phyloP scores from a whole-genome alignment of 2,113 vertebrate species.

The Malurus melanocephalus region DNA sequence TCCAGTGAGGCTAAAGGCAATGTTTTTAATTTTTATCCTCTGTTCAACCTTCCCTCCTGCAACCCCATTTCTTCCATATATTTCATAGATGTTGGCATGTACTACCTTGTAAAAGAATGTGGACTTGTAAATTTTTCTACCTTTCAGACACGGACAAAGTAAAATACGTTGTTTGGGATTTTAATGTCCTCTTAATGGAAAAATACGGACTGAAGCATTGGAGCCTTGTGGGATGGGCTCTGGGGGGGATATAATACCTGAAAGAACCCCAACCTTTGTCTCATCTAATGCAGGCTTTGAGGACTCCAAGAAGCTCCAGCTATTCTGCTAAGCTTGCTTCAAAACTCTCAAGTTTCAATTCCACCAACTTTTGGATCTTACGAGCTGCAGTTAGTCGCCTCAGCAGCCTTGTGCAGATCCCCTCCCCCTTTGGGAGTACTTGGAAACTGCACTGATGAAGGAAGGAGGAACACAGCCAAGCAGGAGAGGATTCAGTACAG shows the following conservation, averaged over 20 bases:
- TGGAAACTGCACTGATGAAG: neutral
- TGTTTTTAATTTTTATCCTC: neutral
- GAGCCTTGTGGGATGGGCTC: neutral
- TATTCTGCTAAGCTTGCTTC: neutral
- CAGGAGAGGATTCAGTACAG: neutral
- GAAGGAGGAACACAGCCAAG: neutral
- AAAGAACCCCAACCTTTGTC: neutral
- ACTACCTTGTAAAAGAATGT: neutral
- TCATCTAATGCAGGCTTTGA: neutral
- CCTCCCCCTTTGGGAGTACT: neutral
- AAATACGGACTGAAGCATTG: neutral
- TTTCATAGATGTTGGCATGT: neutral
- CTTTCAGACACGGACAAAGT: neutral
- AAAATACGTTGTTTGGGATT: neutral
- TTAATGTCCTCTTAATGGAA: neutral
- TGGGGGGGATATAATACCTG: neutral
- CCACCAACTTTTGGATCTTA: neutral
- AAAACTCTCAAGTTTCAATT: neutral
- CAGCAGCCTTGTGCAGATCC: neutral
- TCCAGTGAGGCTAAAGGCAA: neutral
- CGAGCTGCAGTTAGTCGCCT: neutral
- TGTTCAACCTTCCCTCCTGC: neutral
- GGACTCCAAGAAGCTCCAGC: neutral
- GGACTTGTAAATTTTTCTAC: neutral
- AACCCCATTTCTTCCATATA: neutral